Evolutionary conservation across 1,140 invertebrate species (phyloP).

Genomic region (Anastrepha obliqua): DNA sequence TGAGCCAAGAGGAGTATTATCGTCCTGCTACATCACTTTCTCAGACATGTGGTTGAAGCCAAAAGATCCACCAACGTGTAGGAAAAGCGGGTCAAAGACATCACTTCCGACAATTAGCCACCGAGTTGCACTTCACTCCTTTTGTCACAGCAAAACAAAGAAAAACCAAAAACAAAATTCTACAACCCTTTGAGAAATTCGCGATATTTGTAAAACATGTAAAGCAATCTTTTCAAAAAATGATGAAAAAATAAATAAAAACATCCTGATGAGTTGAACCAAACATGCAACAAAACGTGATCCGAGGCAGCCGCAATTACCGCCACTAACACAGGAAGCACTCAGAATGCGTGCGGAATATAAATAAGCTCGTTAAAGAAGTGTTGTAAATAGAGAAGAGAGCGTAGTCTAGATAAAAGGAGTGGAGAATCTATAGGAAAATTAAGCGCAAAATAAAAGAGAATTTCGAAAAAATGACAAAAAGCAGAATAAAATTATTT

Average conservation of each 20-base stretch:
- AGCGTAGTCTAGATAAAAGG: background rate
- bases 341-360: background rate
- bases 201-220: background rate
- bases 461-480: background rate
- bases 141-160: no score
- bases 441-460: background rate
- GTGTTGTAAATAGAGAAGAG: background rate
- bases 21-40: no score
- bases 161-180: no score
- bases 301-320: background rate
- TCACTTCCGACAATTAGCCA: no score
- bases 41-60: no score
- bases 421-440: background rate
- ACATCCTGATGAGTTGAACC: background rate
- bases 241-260: background rate
- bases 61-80: no score
- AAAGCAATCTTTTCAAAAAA: background rate
- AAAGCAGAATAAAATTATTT: background rate
- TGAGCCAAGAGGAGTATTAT: no score
- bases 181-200: constrained; percentile 4
- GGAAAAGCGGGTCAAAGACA: no score
- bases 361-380: constrained; percentile 16
- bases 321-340: background rate
- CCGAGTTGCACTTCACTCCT: no score
- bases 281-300: constrained; percentile 18